A percentile compares a stretch with the other conserved stretches of the same genome.
Evolutionary conservation across 2,888 invertebrate species (phyloP).

Genomic region (Drosophila mimetica): DNA sequence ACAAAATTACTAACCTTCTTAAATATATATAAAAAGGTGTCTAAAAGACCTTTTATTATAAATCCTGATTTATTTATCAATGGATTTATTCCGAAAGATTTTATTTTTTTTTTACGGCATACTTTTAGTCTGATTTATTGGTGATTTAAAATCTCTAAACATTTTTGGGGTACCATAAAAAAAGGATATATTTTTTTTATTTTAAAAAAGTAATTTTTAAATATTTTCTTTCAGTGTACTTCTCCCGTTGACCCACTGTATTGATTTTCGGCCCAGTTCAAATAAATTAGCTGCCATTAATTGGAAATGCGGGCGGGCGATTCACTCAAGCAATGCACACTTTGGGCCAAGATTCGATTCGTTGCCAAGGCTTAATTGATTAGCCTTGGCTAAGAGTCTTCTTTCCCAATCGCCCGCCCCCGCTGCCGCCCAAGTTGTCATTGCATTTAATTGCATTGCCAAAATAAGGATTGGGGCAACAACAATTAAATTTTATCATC

Average conservation of each 20-base stretch:
- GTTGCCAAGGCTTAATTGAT: slow-evolving; percentile 44
- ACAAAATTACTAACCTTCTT: too few relatives aligned
- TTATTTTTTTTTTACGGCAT: too few relatives aligned
- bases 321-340: slow-evolving; percentile 36
- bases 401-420: neutral
- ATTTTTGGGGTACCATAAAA: too few relatives aligned
- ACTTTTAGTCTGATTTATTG: too few relatives aligned
- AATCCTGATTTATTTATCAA: too few relatives aligned
- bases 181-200: too few relatives aligned
- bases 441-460: slow-evolving; percentile 69
- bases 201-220: neutral
- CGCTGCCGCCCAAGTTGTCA: slow-evolving; percentile 26
- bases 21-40: too few relatives aligned
- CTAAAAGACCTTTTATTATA: too few relatives aligned
- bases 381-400: slow-evolving; percentile 24
- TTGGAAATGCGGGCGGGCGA: slow-evolving; percentile 52
- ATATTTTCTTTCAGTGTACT: neutral
- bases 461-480: slow-evolving; percentile 57
- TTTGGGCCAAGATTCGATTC: slow-evolving; percentile 27
- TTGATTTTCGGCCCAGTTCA: slow-evolving; percentile 63
- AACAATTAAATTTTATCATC: slow-evolving; percentile 55
- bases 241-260: slow-evolving; percentile 8
- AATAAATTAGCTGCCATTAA: slow-evolving; percentile 71
- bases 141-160: too few relatives aligned
- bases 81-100: too few relatives aligned